phyloP scores from a whole-genome alignment of 2,888 invertebrate genomes.

The Agrochola lota region DNA sequence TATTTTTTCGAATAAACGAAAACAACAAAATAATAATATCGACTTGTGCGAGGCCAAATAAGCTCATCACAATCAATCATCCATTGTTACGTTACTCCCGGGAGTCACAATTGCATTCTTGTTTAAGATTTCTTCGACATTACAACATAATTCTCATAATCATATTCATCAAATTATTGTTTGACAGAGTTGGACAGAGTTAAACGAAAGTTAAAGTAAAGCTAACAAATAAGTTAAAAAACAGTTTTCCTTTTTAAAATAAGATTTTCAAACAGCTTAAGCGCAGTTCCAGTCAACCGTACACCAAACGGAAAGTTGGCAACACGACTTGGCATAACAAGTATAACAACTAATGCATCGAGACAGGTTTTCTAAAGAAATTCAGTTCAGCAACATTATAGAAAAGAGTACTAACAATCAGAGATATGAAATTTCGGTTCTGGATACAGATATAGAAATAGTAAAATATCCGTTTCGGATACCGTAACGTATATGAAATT shows the following conservation, averaged over 20 bases:
- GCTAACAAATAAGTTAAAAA: neutral
- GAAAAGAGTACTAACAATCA: neutral
- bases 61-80: neutral
- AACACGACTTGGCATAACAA: neutral
- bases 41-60: no score
- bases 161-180: neutral
- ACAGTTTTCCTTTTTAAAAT: neutral
- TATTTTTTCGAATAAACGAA: no score
- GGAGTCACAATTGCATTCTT: neutral
- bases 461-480: no score
- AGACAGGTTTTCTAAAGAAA: slow-evolving; percentile 13
- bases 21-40: no score
- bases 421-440: no score
- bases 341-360: slow-evolving; percentile 4
- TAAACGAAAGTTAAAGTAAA: neutral
- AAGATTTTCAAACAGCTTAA: neutral
- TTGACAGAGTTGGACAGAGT: neutral
- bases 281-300: neutral
- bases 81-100: neutral
- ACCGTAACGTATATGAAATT: no score
- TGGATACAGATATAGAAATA: no score
- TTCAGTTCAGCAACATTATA: slow-evolving; percentile 4
- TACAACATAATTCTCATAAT: neutral
- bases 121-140: neutral
- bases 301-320: slow-evolving; percentile 24